A percentile compares a stretch with the other conserved stretches of the same genome.
These are phyloP conservation scores for Parotocinclus haroldoi DNA, from an alignment of 2,797 vertebrate species.

Conservation along the genomic window DNA sequence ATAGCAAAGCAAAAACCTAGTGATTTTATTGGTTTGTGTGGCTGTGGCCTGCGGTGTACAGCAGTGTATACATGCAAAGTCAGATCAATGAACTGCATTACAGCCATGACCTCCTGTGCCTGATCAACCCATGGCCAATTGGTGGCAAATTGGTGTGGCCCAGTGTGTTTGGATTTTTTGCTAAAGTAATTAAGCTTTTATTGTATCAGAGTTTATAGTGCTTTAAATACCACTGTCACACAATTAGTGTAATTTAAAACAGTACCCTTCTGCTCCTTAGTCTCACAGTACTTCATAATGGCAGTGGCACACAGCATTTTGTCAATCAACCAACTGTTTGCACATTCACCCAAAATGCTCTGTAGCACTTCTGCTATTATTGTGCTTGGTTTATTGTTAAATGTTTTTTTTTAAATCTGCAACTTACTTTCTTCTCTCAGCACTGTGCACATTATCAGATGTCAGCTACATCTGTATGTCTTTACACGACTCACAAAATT, in stretches of 20 bases:
- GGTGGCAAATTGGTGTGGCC: slow-evolving; percentile 44
- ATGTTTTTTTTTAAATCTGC: too few species aligned
- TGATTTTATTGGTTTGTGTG: slow-evolving; percentile 21
- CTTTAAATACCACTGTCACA: slow-evolving; percentile 39
- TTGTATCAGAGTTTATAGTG: slow-evolving; percentile 40
- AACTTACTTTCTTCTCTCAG: too few species aligned
- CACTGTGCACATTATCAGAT: too few species aligned
- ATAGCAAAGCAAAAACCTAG: slow-evolving; percentile 7
- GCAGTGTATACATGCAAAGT: slow-evolving; percentile 30
- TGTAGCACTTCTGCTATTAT: background rate
- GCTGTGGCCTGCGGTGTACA: slow-evolving; percentile 24
- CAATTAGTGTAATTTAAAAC: slow-evolving; percentile 35
- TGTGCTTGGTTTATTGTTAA: background rate
- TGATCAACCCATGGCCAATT: slow-evolving; percentile 34
- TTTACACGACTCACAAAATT: too few species aligned
- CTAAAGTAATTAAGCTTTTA: slow-evolving; percentile 48
- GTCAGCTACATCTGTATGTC: too few species aligned
- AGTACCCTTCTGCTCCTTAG: slow-evolving; percentile 19
- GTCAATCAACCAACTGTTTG: slow-evolving; percentile 1
- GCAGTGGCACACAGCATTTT: background rate
- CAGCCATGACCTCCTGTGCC: slow-evolving; percentile 28
- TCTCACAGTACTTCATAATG: slow-evolving; percentile 27
- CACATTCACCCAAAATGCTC: background rate
- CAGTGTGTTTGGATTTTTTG: slow-evolving; percentile 29
- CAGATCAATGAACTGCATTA: slow-evolving; percentile 43